Evolutionary conservation across 2,113 vertebrate species (phyloP).

Genomic region (Eonycteris spelaea): DNA sequence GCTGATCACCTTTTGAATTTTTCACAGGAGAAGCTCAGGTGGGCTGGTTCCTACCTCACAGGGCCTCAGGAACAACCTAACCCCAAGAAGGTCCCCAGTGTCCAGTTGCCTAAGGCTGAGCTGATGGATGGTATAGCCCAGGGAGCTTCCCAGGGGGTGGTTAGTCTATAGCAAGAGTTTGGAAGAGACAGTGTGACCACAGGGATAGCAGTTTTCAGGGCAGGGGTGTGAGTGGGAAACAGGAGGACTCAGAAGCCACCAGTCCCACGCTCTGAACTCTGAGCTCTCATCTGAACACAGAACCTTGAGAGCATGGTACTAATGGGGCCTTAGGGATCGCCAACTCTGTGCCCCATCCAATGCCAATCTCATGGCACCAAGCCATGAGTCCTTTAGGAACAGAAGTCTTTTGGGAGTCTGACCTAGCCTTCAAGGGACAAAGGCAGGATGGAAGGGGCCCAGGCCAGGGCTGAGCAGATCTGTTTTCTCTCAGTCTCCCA

Average conservation of each 20-base stretch:
- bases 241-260: background rate
- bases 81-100: background rate
- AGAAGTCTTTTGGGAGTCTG: background rate
- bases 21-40: background rate
- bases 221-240: background rate
- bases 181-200: background rate
- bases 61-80: background rate
- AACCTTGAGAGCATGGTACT: background rate
- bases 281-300: background rate
- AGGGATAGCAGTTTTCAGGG: background rate
- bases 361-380: background rate
- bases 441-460: background rate
- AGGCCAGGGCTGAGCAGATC: background rate
- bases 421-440: background rate
- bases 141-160: background rate
- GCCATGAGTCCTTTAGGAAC: background rate
- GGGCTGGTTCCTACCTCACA: background rate
- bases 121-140: background rate
- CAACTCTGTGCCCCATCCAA: background rate
- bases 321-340: background rate
- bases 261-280: background rate
- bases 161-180: background rate
- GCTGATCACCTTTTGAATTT: background rate
- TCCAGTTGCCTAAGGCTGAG: background rate
- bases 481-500: slow-evolving; percentile 57